These are phyloP conservation scores for Geotrupes spiniger DNA, from an alignment of 2,888 invertebrate species.

Conservation along the genomic window DNA sequence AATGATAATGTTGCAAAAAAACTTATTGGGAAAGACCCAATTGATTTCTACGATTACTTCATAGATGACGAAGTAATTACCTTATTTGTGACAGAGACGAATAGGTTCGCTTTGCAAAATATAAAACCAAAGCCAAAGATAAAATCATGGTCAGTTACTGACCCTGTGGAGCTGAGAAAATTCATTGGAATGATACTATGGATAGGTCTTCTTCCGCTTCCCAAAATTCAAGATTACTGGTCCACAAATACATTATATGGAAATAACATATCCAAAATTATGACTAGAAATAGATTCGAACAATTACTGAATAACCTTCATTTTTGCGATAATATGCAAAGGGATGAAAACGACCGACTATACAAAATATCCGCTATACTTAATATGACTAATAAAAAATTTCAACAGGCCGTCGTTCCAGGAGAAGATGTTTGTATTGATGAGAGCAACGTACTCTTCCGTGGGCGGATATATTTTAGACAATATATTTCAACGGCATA, in stretches of 20 bases:
- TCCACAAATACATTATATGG: constrained; percentile 6
- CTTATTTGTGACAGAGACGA: too few species aligned
- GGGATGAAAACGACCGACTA: constrained; percentile 11
- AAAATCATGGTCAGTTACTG: constrained; percentile 1
- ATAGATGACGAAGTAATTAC: constrained; percentile 13
- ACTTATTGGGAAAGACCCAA: constrained; percentile 5
- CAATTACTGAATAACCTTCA: constrained; percentile 14
- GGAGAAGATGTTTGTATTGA: constrained; percentile 29
- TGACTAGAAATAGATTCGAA: constrained; percentile 18
- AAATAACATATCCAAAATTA: constrained; percentile 8
- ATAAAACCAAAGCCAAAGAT: too few species aligned
- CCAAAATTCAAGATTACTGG: constrained; percentile 9
- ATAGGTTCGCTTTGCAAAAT: too few species aligned
- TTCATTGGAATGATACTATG: constrained; percentile 8
- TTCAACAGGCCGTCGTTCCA: constrained; percentile 22
- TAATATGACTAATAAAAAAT: constrained; percentile 14
- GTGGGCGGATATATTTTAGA: constrained; percentile 17
- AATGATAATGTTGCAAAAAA: constrained; percentile 4
- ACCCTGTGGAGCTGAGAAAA: constrained; percentile 9
- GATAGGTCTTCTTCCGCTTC: constrained; percentile 10
- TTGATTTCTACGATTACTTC: constrained; percentile 12
- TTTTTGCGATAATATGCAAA: constrained; percentile 16
- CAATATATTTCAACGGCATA: constrained; percentile 20
- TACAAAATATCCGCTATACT: constrained; percentile 21
- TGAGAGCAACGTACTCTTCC: constrained; percentile 23